These are phyloP conservation scores for Pyrrhosoma nymphula DNA, from an alignment of 2,888 invertebrate genomes.

Conservation along the genomic window DNA sequence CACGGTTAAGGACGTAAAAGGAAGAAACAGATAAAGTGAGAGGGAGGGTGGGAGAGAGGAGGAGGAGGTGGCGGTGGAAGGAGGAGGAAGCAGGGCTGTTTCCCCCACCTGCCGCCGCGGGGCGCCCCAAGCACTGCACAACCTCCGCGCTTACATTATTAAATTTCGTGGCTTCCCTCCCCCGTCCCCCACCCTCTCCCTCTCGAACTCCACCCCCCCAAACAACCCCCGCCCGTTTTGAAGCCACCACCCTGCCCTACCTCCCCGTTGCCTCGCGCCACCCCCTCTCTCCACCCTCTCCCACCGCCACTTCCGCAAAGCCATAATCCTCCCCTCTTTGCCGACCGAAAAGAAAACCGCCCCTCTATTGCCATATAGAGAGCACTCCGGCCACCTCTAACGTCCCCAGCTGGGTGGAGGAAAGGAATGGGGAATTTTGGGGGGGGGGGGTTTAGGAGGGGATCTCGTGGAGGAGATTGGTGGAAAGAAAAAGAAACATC, in stretches of 20 bases:
- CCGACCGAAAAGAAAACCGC: conserved; percentile 28
- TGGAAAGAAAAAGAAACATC: not conserved
- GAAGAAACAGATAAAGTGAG: not conserved
- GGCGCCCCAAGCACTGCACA: conserved; percentile 39
- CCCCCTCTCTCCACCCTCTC: not conserved
- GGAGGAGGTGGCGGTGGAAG: not conserved
- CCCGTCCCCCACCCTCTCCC: not conserved
- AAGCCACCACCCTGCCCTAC: not conserved
- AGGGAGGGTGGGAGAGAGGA: not conserved
- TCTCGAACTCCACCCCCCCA: not conserved
- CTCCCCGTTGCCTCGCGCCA: not conserved
- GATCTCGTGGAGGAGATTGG: not conserved
- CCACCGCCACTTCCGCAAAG: not conserved
- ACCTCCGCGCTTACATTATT: conserved; percentile 53
- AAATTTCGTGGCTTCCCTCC: conserved; percentile 45
- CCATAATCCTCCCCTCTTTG: not conserved
- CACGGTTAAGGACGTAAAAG: not conserved
- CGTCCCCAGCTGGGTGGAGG: not conserved
- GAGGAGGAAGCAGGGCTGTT: conserved; percentile 19
- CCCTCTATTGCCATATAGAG: not conserved
- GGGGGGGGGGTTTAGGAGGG: not conserved
- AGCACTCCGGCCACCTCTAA: conserved; percentile 22
- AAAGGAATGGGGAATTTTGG: not conserved
- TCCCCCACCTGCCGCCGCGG: conserved; percentile 44
- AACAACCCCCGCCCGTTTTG: not conserved